Conservation (phyloP, 2,113 vertebrate species). For the Rhinolophus ferrumequinum region DNA sequence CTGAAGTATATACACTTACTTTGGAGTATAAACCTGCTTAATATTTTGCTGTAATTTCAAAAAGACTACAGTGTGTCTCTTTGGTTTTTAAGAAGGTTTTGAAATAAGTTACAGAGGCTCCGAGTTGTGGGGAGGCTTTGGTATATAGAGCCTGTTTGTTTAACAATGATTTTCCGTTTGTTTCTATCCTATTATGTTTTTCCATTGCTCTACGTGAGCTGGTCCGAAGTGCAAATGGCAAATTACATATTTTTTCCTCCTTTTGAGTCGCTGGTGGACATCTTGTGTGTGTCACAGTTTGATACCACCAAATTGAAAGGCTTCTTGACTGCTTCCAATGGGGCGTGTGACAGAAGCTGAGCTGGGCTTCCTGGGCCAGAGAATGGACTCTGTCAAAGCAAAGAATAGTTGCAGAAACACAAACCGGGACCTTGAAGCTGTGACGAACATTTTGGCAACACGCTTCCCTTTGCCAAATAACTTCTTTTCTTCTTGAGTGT, state of each 20-base stretch:
- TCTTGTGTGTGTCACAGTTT: slow-evolving; percentile 71
- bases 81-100: not conserved
- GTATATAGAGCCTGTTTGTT: not conserved
- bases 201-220: not conserved
- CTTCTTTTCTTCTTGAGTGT: slow-evolving; percentile 73
- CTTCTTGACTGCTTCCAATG: slow-evolving; percentile 45
- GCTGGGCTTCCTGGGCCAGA: slow-evolving; percentile 48
- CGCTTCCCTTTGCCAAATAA: slow-evolving; percentile 65
- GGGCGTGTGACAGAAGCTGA: slow-evolving; percentile 50
- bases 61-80: not conserved
- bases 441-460: slow-evolving; percentile 75
- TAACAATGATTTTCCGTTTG: not conserved
- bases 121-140: not conserved
- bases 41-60: not conserved
- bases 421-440: slow-evolving; percentile 61
- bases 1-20: not conserved
- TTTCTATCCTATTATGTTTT: slow-evolving; percentile 24
- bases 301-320: slow-evolving; percentile 63
- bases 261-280: slow-evolving; percentile 52
- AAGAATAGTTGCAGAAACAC: slow-evolving; percentile 66
- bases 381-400: slow-evolving; percentile 70
- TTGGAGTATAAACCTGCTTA: slow-evolving; percentile 2
- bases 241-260: not conserved
- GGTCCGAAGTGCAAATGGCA: slow-evolving; percentile 6
- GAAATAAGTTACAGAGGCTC: not conserved